These are phyloP conservation scores for Enteromius treurensis DNA, from an alignment of 2,797 vertebrate genomes.

Conservation along the genomic window DNA sequence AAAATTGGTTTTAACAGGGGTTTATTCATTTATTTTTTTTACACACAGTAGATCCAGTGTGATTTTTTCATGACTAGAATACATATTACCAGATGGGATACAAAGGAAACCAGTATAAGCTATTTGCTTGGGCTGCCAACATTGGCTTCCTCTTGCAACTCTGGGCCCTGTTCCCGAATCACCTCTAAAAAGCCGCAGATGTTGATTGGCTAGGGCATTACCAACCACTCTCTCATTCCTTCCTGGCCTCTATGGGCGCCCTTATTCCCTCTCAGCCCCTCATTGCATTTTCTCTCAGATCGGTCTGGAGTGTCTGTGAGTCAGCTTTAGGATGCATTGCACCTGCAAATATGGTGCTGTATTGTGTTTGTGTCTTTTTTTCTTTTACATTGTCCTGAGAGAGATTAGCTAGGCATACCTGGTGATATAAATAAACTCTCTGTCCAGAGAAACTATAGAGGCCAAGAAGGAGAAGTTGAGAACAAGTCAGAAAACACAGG, in stretches of 20 bases:
- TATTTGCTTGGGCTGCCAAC: constrained; percentile 31
- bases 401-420: constrained; percentile 46
- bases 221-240: constrained; percentile 14
- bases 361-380: constrained; percentile 33
- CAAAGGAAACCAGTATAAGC: constrained; percentile 46
- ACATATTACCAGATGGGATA: constrained; percentile 54
- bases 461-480: constrained; percentile 4
- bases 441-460: neutral
- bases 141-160: constrained; percentile 25
- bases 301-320: constrained; percentile 20
- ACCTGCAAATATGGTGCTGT: constrained; percentile 35
- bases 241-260: constrained; percentile 12
- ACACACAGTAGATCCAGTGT: constrained; percentile 6
- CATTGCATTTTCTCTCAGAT: constrained; percentile 31
- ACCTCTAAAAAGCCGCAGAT: constrained; percentile 49
- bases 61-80: constrained; percentile 26
- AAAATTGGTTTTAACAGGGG: neutral
- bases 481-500: constrained; percentile 24
- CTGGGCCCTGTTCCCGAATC: constrained; percentile 34
- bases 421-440: constrained; percentile 51
- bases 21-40: neutral
- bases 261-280: constrained; percentile 4
- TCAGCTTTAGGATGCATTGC: constrained; percentile 50
- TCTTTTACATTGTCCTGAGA: constrained; percentile 18
- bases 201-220: constrained; percentile 47